Evolutionary conservation across 53 echinoderm and acorn worm genomes (phyloP), one percentile per base, ranked within the genome.

Genomic region (Holothuria leucospilota): DNA sequence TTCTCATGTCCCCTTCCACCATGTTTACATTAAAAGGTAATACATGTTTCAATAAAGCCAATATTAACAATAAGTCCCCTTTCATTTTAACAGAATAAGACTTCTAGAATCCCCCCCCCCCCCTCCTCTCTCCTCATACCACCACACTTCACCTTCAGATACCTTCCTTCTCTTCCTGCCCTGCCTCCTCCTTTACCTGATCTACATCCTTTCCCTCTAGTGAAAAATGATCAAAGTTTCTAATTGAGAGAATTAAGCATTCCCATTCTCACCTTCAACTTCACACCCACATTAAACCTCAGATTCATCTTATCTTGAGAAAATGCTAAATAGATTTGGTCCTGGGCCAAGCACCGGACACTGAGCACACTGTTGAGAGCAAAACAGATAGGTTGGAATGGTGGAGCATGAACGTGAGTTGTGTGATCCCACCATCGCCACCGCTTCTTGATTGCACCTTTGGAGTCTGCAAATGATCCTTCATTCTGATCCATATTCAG

Each of bases 311-410:
- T 84, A 26, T 92, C 86, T 38, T 93, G 93, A 82, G 87, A 93
- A 51, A 91, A 95, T 13, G 63, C 80, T 70, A 99, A 86, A 68
- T 81, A 93, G 20, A 95, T 92, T 51, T 99, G 99, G 23, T 99
- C 99, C 88, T 99, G 99, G 2, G 87, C 87, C 91, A 95, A 84
- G 67, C 95, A 95, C 68, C 99, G 86, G 56, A 99, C 59, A 71
- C 93, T 95, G 77, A 99, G 84, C 29, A 87, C 84, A 21, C 91
- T 94, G 71, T 92, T 95, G 25, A 99, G 85, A 64, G 99, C 93
- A 39, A 99, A 95, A 92, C 95, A 95, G 68, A 99, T 93, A 2
- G 99, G 95, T 79, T 99, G 99, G 90, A 99, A 99, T 4, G 99
- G 99, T 25, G 99, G 99, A 6, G 99, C 92, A 60, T 99, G 95